phyloP scores from a whole-genome alignment of 2,888 invertebrate species.

The Elysia crispata region DNA sequence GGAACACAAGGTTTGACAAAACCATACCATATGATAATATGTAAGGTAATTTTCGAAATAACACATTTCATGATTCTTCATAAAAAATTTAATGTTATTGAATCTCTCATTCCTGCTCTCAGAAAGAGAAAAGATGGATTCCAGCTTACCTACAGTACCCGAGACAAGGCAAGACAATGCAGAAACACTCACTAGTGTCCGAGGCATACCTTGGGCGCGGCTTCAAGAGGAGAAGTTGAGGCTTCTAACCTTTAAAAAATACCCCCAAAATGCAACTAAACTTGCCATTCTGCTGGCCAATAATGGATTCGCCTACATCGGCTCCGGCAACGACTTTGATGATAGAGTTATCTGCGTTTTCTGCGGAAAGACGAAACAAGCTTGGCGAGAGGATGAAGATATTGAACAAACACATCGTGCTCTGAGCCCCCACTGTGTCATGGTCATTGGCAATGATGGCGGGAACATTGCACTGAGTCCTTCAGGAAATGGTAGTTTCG shows the following conservation, averaged over 20 bases:
- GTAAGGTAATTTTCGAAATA: too few relatives aligned
- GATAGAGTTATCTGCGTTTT: slow-evolving; percentile 46
- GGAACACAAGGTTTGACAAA: too few relatives aligned
- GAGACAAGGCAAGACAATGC: too few relatives aligned
- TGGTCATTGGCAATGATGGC: slow-evolving; percentile 40
- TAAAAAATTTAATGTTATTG: too few relatives aligned
- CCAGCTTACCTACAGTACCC: too few relatives aligned
- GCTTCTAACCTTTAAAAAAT: slow-evolving; percentile 30
- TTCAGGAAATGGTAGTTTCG: not conserved
- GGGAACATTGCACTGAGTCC: slow-evolving; percentile 39
- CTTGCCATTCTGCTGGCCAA: slow-evolving; percentile 42
- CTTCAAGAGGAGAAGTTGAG: slow-evolving; percentile 41
- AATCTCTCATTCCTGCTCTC: too few relatives aligned
- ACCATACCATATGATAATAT: too few relatives aligned
- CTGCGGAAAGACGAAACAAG: slow-evolving; percentile 24
- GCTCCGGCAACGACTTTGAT: slow-evolving; percentile 28
- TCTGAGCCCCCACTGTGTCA: slow-evolving; percentile 43
- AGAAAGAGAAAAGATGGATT: too few relatives aligned
- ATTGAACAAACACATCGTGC: slow-evolving; percentile 28
- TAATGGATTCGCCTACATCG: slow-evolving; percentile 46
- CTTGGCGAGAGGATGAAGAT: slow-evolving; percentile 26
- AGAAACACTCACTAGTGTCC: slow-evolving; percentile 14
- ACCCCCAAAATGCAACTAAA: slow-evolving; percentile 36
- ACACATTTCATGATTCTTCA: too few relatives aligned
- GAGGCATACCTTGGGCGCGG: slow-evolving; percentile 39